phyloP scores from a whole-genome alignment of 2,797 vertebrate genomes.

The Danio albolineatus region DNA sequence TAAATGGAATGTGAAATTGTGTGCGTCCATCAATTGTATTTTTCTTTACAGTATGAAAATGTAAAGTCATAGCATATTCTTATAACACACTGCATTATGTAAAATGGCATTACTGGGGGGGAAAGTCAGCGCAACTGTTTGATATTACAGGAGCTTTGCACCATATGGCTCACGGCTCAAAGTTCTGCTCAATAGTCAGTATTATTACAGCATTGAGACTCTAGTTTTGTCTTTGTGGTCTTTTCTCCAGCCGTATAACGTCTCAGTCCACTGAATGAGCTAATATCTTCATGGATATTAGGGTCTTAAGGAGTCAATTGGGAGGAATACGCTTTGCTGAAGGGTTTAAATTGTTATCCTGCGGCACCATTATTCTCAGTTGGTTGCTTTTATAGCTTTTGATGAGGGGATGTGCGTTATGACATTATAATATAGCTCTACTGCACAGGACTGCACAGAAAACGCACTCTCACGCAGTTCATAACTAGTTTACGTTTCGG shows the following conservation, averaged over 20 bases:
- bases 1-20: slow-evolving; percentile 26
- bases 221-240: slow-evolving; percentile 27
- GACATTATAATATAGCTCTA: slow-evolving; percentile 40
- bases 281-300: slow-evolving; percentile 43
- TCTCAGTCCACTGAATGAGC: slow-evolving; percentile 43
- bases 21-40: background rate
- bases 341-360: slow-evolving; percentile 44
- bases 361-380: slow-evolving; percentile 49
- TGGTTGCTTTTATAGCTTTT: slow-evolving; percentile 57
- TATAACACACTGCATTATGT: background rate
- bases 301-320: slow-evolving; percentile 54
- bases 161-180: slow-evolving; percentile 18
- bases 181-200: background rate
- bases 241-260: slow-evolving; percentile 34
- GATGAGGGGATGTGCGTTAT: slow-evolving; percentile 44
- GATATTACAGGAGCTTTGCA: slow-evolving; percentile 16
- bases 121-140: slow-evolving; percentile 14
- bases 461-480: background rate
- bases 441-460: background rate
- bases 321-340: slow-evolving; percentile 37
- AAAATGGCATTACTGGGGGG: background rate
- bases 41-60: background rate
- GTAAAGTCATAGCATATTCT: slow-evolving; percentile 5
- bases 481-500: too few relatives aligned
- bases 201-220: slow-evolving; percentile 34